These are phyloP conservation scores for Drosophila obscura DNA, from an alignment of 1,140 invertebrate genomes.

Conservation along the genomic window DNA sequence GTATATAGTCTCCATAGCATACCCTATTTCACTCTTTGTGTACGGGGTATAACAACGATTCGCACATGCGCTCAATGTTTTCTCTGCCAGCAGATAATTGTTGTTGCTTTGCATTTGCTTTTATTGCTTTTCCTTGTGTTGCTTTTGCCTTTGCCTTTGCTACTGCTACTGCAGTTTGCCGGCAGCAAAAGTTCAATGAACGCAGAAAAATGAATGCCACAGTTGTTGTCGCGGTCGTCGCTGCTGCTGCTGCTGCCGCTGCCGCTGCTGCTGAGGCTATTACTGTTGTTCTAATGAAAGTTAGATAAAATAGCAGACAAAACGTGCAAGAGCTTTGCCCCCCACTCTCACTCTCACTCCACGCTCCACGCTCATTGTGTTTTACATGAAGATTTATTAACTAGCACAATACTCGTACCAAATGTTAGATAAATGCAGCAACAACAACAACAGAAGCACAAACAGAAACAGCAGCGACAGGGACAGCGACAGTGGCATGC, in stretches of 20 bases:
- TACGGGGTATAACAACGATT: not conserved
- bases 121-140: constrained; percentile 26
- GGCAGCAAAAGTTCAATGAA: constrained; percentile 70
- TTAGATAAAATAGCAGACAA: constrained; percentile 70
- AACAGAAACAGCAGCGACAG: constrained; percentile 23
- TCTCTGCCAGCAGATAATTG: constrained; percentile 3
- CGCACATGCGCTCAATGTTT: constrained; percentile 51
- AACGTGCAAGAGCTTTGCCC: constrained; percentile 8
- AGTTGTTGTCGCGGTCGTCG: constrained; percentile 24
- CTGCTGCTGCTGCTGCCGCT: constrained; percentile 42
- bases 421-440: constrained; percentile 49
- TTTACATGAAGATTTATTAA: constrained; percentile 60
- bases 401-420: constrained; percentile 37
- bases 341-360: constrained; percentile 14
- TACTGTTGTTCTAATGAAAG: constrained; percentile 73
- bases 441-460: constrained; percentile 15
- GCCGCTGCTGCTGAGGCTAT: constrained; percentile 48
- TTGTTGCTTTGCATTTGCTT: constrained; percentile 21
- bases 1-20: too few species aligned
- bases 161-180: constrained; percentile 69
- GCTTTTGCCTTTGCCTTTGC: constrained; percentile 41
- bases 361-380: constrained; percentile 19
- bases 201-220: constrained; percentile 61
- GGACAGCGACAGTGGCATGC: constrained; percentile 1
- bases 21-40: too few species aligned